Conservation (phyloP, 2,888 invertebrate genomes). For the Eupithecia inturbata region DNA sequence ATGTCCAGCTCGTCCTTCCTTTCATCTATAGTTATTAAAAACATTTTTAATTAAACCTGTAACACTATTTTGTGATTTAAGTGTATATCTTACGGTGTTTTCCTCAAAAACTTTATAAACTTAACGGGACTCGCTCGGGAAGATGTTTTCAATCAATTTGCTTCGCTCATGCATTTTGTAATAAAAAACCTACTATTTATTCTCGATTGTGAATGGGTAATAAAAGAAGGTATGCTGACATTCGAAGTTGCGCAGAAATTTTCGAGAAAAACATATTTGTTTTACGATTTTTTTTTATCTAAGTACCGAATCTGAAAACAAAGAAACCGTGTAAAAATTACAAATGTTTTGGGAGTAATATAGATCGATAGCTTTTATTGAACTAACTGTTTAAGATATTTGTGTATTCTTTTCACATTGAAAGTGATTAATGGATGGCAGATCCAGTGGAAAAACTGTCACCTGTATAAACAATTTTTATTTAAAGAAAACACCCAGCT, state of each 20-base stretch:
- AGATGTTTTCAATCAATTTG: conserved; percentile 38
- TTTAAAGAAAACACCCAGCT: too few relatives aligned
- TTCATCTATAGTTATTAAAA: too few relatives aligned
- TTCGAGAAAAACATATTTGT: too few relatives aligned
- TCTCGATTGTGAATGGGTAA: conserved; percentile 17
- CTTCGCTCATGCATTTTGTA: conserved; percentile 33
- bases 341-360: background rate
- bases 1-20: too few relatives aligned
- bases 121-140: conserved; percentile 4
- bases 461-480: too few relatives aligned
- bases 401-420: background rate
- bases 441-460: too few relatives aligned
- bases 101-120: conserved; percentile 23
- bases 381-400: background rate
- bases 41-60: too few relatives aligned
- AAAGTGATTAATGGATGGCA: too few relatives aligned
- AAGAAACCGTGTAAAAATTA: background rate
- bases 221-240: background rate
- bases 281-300: too few relatives aligned
- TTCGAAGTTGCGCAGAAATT: too few relatives aligned
- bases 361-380: too few relatives aligned
- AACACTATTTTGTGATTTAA: background rate
- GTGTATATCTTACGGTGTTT: conserved; percentile 10
- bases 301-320: too few relatives aligned
- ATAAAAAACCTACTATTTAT: conserved; percentile 14